Base-by-base conservation (phyloP, 1,140 invertebrate genomes). In the Trichonephila inaurata region DNA sequence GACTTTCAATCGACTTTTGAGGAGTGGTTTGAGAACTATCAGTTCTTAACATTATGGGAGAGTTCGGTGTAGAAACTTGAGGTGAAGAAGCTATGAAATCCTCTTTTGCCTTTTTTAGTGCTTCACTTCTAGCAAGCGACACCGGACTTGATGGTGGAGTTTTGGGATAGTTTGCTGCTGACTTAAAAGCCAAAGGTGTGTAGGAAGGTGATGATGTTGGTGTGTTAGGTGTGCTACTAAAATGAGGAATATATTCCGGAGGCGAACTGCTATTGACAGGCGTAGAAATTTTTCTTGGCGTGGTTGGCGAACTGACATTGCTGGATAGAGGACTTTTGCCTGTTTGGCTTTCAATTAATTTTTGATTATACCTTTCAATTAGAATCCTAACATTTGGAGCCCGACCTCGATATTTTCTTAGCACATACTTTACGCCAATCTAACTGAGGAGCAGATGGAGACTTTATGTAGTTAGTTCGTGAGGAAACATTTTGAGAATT, bases 301-400 rank as follows among this genome's bases (percentile, higher is more conserved):
- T n/a, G 64, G 60, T 19, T 10, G 93, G 93, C 0, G 93, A 94
- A 40, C 51, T 89, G 0, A 87, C 51, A 62, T 77, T 91, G 18
- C 82, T 91, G 7, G 83, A 94, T 2, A 44, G 12, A 1, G 88
- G 93, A 28, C 66, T 86, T 81, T 61, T 58, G 3, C 3, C n/a
- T 1, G 21, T 62, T 87, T 91, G 93, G 33, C 89, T 91, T 77
- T 94, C 89, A 18, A 51, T 64, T 33, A 91, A 64, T 62, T 87
- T 94, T 60, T 88, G 92, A 21, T 94, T 94, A 24, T 94, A 94
- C 40, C 81, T 85, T 91, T 94, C 93, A 12, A 94, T 94, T n/a
- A 94, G 28, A 7, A 81, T 77, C 8, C 64, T 86, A 1, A 94
- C 93, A 61, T 91, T 94, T n/a, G 89, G 89, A 8, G 93, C 89